phyloP scores from a whole-genome alignment of 2,113 vertebrate species.

The Crotalus viridis region DNA sequence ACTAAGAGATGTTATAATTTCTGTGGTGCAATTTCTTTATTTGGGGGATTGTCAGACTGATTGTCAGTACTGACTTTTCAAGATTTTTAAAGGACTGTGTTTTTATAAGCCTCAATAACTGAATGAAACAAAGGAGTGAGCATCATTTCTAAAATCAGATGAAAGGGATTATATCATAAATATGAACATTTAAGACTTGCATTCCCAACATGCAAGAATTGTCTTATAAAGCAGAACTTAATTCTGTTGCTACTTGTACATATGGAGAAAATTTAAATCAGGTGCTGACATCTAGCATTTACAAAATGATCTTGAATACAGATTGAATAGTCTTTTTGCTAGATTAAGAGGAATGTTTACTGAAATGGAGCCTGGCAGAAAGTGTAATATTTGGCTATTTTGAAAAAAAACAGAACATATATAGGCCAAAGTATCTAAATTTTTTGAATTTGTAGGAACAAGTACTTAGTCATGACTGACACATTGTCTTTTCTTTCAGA shows the following conservation, averaged over 20 bases:
- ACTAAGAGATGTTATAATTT: neutral
- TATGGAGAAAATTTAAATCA: neutral
- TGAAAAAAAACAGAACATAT: neutral
- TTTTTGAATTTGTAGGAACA: neutral
- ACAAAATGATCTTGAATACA: neutral
- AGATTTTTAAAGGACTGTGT: neutral
- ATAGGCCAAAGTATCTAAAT: neutral
- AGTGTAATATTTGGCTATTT: neutral
- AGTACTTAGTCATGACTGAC: neutral
- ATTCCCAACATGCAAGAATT: no score
- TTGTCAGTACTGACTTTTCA: neutral
- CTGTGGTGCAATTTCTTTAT: neutral
- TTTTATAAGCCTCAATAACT: neutral
- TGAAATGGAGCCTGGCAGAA: neutral
- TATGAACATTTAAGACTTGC: neutral
- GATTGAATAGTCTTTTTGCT: neutral
- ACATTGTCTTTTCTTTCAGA: slow-evolving; percentile 63
- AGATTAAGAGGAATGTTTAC: neutral
- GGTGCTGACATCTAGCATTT: neutral
- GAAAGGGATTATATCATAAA: neutral
- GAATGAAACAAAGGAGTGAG: neutral
- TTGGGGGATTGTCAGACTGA: neutral
- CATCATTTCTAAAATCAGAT: neutral
- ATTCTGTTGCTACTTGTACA: neutral
- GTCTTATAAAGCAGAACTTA: neutral